Percentiles rank a stretch among this genome's conserved stretches.
Conservation (phyloP, 2,113 vertebrate species). For the Scytalopus superciliaris region DNA sequence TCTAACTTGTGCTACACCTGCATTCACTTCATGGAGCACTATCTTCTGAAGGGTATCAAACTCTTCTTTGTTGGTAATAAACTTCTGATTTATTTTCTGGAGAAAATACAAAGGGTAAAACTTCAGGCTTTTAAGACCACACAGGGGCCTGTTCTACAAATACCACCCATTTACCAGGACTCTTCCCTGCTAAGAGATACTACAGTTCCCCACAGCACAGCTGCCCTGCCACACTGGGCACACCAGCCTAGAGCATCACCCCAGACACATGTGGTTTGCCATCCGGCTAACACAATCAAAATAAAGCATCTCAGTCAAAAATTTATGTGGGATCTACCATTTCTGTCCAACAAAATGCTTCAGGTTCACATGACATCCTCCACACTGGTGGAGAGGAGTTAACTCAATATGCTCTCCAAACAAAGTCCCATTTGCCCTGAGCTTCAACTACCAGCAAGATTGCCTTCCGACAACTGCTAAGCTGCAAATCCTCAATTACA, state of each 20-base stretch:
- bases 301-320: background rate
- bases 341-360: background rate
- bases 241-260: background rate
- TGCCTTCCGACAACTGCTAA: background rate
- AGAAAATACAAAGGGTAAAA: background rate
- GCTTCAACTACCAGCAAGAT: background rate
- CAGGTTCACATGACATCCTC: background rate
- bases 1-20: constrained; percentile 82
- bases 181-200: background rate
- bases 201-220: rapidly evolving
- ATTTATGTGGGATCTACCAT: background rate
- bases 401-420: background rate
- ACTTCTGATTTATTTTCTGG: constrained; percentile 96
- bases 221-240: background rate
- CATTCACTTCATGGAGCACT: constrained; percentile 88
- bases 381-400: background rate
- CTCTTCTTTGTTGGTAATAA: constrained; percentile 84
- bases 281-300: background rate
- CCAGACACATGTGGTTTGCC: background rate
- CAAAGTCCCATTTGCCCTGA: background rate
- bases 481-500: background rate
- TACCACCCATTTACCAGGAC: background rate
- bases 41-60: constrained; percentile 95
- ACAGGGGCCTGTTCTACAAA: background rate
- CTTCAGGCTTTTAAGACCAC: background rate